Conservation (phyloP, 2,797 vertebrate genomes). For the Cossypha heuglini region DNA sequence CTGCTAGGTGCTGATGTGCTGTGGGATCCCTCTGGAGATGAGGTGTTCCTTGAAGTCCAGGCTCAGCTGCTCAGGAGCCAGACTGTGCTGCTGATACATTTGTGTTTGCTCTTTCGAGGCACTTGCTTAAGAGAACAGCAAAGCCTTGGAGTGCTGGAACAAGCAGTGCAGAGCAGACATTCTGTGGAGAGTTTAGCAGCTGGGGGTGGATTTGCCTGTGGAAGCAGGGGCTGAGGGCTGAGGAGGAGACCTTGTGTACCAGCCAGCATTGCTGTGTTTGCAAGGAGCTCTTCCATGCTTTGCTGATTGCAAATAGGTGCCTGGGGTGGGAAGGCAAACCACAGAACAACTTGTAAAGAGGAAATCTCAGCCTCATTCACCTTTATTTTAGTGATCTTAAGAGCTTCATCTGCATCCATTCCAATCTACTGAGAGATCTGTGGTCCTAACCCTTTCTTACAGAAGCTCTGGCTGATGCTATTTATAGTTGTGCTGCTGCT, state of each 20-base stretch:
- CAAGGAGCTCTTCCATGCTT: background rate
- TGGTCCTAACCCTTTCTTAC: conserved; percentile 3
- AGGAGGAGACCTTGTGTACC: background rate
- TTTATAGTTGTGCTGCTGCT: conserved; percentile 39
- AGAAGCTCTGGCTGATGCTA: background rate
- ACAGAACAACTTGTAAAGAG: background rate
- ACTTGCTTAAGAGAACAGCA: background rate
- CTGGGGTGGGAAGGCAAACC: background rate
- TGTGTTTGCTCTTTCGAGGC: background rate
- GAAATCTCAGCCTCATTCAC: background rate
- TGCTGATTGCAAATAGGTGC: background rate
- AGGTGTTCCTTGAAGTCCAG: background rate
- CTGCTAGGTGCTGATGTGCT: background rate
- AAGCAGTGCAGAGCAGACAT: background rate
- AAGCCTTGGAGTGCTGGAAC: background rate
- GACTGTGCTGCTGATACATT: background rate
- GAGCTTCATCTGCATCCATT: conserved; percentile 3
- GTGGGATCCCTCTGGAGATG: background rate
- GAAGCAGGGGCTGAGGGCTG: background rate
- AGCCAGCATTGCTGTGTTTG: background rate
- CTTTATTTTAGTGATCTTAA: background rate
- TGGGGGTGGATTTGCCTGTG: background rate
- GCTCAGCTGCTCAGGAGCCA: background rate
- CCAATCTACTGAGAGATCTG: background rate
- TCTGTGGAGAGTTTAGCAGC: background rate